Evolutionary conservation across 2,888 invertebrate genomes (phyloP).

Genomic region (Epistrophe eligans): DNA sequence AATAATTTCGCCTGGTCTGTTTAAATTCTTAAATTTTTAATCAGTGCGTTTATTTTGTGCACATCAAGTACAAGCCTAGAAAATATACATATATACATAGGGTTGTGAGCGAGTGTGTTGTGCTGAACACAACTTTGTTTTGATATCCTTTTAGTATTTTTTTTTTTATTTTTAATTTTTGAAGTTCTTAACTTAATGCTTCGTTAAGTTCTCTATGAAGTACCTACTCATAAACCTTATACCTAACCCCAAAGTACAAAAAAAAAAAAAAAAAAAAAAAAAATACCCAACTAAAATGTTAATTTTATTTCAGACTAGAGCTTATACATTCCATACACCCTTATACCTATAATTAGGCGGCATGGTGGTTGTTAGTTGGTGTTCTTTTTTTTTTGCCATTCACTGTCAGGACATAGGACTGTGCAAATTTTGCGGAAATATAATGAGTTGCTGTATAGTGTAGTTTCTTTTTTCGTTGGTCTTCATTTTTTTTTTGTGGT

Average conservation of each 20-base stretch:
- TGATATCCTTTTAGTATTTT: not conserved
- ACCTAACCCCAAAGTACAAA: constrained; percentile 13
- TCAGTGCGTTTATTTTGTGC: constrained; percentile 24
- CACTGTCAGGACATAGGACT: constrained; percentile 37
- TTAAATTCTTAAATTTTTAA: constrained; percentile 45
- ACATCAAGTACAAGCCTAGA: not conserved
- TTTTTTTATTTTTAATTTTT: not conserved
- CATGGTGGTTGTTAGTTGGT: constrained; percentile 9
- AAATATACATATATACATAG: not conserved
- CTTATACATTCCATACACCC: constrained; percentile 10
- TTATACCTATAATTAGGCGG: constrained; percentile 71
- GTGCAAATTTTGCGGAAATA: constrained; percentile 61
- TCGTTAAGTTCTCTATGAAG: constrained; percentile 63
- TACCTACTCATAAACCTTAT: constrained; percentile 21
- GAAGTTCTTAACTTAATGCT: constrained; percentile 62
- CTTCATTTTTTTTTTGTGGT: constrained; percentile 17
- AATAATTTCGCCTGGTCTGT: constrained; percentile 17
- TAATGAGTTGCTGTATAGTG: constrained; percentile 31
- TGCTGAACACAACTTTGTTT: constrained; percentile 10
- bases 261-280: constrained; percentile 33
- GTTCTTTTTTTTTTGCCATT: constrained; percentile 12
- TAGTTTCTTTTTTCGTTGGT: constrained; percentile 12
- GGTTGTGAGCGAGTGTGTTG: not conserved
- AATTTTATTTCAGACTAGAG: constrained; percentile 59
- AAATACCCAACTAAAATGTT: constrained; percentile 52